phyloP scores from a whole-genome alignment of 2,888 invertebrate genomes.

The Macaria liturata region DNA sequence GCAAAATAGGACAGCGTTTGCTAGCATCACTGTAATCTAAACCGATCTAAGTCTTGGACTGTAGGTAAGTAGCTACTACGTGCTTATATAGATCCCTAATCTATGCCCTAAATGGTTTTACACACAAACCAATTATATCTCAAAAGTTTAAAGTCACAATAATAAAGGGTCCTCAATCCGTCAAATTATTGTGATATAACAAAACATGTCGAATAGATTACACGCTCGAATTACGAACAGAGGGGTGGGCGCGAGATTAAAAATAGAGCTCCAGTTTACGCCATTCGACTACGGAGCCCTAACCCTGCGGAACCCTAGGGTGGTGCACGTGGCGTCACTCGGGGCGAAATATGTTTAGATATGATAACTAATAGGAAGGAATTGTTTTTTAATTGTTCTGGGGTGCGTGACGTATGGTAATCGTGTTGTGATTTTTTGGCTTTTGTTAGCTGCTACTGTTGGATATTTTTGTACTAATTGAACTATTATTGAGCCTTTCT shows the following conservation, averaged over 20 bases:
- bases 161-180: slow-evolving; percentile 48
- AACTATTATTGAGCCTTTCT: too few relatives aligned
- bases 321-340: slow-evolving; percentile 58
- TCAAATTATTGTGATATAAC: slow-evolving; percentile 77
- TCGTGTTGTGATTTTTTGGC: not conserved
- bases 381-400: slow-evolving; percentile 43
- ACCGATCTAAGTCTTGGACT: too few relatives aligned
- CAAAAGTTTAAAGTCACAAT: slow-evolving; percentile 27
- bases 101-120: too few relatives aligned
- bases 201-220: slow-evolving; percentile 78
- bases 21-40: too few relatives aligned
- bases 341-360: slow-evolving; percentile 73
- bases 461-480: too few relatives aligned
- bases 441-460: not conserved
- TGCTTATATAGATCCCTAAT: too few relatives aligned
- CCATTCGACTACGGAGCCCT: too few relatives aligned
- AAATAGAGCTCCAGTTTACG: not conserved
- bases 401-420: slow-evolving; percentile 24
- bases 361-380: slow-evolving; percentile 60
- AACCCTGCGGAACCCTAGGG: slow-evolving; percentile 28
- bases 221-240: slow-evolving; percentile 71
- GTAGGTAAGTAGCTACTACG: too few relatives aligned
- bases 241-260: slow-evolving; percentile 54
- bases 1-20: too few relatives aligned
- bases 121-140: too few relatives aligned